phyloP scores from a whole-genome alignment of 2,113 vertebrate species.

The Hyaena hyaena region DNA sequence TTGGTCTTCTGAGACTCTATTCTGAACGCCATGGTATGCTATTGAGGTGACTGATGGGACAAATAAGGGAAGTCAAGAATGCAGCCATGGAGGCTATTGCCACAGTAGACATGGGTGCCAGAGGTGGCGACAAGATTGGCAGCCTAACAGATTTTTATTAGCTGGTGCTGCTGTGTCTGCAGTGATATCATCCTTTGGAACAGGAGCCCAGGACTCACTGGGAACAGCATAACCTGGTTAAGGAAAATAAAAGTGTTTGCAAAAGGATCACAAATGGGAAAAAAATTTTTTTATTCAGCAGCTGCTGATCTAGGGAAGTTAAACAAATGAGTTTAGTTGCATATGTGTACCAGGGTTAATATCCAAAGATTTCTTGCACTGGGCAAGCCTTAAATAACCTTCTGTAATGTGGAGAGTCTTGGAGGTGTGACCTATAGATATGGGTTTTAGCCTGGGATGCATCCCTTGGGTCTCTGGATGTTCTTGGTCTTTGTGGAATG shows the following conservation, averaged over 20 bases:
- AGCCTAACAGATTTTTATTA: not conserved
- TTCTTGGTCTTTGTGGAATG: not conserved
- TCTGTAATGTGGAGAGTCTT: not conserved
- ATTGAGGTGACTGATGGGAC: not conserved
- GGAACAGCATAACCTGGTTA: not conserved
- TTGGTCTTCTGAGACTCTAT: not conserved
- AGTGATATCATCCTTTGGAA: not conserved
- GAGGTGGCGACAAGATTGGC: not conserved
- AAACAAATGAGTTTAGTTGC: constrained; percentile 11
- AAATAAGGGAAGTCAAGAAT: not conserved
- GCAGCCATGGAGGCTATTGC: not conserved
- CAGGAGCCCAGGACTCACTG: not conserved
- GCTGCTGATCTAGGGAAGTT: not conserved
- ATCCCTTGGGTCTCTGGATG: not conserved
- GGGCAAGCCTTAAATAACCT: not conserved
- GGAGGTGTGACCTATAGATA: not conserved
- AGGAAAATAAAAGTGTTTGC: constrained; percentile 13
- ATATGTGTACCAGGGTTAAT: not conserved
- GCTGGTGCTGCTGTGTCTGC: not conserved
- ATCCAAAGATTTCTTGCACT: not conserved
- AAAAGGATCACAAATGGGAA: not conserved
- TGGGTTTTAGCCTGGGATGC: not conserved
- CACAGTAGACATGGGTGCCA: not conserved
- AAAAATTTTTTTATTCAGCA: not conserved
- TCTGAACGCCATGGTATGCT: not conserved